Conservation (phyloP, 2,113 vertebrate genomes). For the Hymenochirus boettgeri region DNA sequence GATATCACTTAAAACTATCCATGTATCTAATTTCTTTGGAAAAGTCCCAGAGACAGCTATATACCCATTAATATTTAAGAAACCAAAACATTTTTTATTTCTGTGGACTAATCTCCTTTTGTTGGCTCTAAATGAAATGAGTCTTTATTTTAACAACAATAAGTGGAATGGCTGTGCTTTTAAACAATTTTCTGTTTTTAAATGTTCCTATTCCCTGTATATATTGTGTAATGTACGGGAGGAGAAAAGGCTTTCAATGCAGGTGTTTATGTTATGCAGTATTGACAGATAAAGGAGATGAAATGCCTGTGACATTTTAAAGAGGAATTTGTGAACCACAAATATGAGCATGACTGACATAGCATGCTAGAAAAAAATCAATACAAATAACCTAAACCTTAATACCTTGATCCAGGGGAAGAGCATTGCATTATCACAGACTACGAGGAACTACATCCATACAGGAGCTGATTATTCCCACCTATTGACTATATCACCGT, state of each 20-base stretch:
- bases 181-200: background rate
- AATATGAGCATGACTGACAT: constrained; percentile 87
- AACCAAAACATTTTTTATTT: no score
- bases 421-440: constrained; percentile 84
- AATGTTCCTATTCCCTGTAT: constrained; percentile 2
- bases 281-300: constrained; percentile 91
- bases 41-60: no score
- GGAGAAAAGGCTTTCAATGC: constrained; percentile 29
- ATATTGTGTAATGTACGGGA: background rate
- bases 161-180: no score
- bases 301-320: constrained; percentile 96
- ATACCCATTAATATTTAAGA: no score
- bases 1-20: no score
- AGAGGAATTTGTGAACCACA: constrained; percentile 97
- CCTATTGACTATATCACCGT: constrained; percentile 77
- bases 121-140: no score
- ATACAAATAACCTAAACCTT: constrained; percentile 99
- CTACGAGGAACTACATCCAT: constrained; percentile 62
- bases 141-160: no score
- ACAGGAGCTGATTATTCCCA: constrained; percentile 59
- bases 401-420: constrained; percentile 96
- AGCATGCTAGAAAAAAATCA: constrained; percentile 94
- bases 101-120: no score
- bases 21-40: no score
- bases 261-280: constrained; percentile 65